These are phyloP conservation scores for Peromyscus melanophrys DNA, from an alignment of 2,797 vertebrate species.

Conservation along the genomic window DNA sequence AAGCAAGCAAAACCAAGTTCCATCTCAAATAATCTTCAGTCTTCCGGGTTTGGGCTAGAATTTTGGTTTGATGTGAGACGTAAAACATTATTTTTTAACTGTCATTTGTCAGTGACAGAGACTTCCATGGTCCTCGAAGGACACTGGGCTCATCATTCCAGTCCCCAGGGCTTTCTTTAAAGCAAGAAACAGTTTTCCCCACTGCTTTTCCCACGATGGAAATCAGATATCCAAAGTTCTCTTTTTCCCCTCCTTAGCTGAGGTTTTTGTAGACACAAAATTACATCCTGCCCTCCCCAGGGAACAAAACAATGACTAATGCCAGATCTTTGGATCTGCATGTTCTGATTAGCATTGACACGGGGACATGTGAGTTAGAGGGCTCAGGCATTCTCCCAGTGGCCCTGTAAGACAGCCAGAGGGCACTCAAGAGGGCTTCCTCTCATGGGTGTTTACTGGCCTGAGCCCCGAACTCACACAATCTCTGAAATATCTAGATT, in stretches of 20 bases:
- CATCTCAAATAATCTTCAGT: background rate
- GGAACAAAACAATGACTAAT: slow-evolving; percentile 12
- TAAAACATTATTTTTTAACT: slow-evolving; percentile 41
- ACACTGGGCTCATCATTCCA: background rate
- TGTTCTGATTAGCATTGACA: background rate
- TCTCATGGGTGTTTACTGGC: background rate
- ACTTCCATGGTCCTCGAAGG: background rate
- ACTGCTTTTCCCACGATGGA: background rate
- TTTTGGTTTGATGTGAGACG: background rate
- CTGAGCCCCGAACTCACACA: background rate
- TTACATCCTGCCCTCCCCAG: background rate
- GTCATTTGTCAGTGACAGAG: background rate
- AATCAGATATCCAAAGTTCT: slow-evolving; percentile 47
- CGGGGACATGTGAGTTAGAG: background rate
- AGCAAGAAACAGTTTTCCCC: slow-evolving; percentile 31
- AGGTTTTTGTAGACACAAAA: slow-evolving; percentile 51
- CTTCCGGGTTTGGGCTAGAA: background rate
- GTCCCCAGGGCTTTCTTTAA: slow-evolving; percentile 23
- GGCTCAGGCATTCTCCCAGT: background rate
- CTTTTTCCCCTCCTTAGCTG: background rate
- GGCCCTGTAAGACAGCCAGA: background rate
- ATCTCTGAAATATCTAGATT: slow-evolving; percentile 40
- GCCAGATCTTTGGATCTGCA: background rate
- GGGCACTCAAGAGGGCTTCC: background rate
- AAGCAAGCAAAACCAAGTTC: slow-evolving; percentile 57